Base-by-base conservation (phyloP, 2,888 invertebrate genomes). In the Pseudococcus longispinus region DNA sequence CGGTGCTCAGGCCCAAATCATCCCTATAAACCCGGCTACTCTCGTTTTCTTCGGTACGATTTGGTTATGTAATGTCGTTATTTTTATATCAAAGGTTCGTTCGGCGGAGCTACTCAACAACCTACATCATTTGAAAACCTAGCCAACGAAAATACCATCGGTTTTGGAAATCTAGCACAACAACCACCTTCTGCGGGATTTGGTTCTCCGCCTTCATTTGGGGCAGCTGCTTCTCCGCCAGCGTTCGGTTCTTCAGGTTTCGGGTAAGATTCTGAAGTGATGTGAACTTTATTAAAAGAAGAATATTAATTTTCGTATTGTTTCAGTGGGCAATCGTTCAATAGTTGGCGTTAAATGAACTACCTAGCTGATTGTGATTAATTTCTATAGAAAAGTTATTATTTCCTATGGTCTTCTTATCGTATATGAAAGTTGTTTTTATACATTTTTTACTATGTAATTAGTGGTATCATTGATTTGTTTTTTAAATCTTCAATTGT, bases 51-150 rank as follows among this genome's bases (percentile, higher is more conserved):
- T 15, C 11, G 3, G 15, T 1, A 13, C 13, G 44, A 46, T 37
- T 37, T 44, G 44, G 1, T 37, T 65, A 26, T 9, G 6, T n/a
- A 32, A 80, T 51, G n/a, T 51, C 0, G 4, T 83, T 83, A 51
- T 29, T 26, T 82, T 51, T 55, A 46, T 32, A 23, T 32, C 9
- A 0, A 15, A 87, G 87, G 70, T 20, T 9, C 74, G 11, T 87
- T 83, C n/a, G 83, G 83, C 9, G 65, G 32, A 29, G 74, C 83
- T 13, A 46, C 70, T 8, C 93, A 93, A 88, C 92, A 93, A 77
- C 92, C 92, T 89, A 91, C 93, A 0, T 93, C 93, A 70, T 94
- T 94, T 91, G 94, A 93, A 89, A 93, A 91, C 90, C 90, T 94
- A 88, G 94, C 94, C 0, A 92, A 92, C 60, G 94, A 94, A 90